These are phyloP conservation scores for Raphicerus campestris DNA, from an alignment of 2,113 vertebrate species.

Conservation along the genomic window DNA sequence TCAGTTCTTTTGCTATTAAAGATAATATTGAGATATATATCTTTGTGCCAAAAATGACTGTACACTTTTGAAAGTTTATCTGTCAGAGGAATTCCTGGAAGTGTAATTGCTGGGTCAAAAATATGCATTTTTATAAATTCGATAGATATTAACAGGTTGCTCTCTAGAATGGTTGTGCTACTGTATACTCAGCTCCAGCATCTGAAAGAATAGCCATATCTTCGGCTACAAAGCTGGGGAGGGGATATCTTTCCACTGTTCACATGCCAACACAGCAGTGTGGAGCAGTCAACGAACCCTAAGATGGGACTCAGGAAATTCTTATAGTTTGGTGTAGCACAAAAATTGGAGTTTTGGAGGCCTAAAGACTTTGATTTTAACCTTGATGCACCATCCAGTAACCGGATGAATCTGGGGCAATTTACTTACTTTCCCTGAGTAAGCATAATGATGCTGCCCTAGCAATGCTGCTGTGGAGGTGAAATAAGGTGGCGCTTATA, in stretches of 20 bases:
- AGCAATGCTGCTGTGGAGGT: not conserved
- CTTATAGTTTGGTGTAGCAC: not conserved
- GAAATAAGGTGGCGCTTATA: not conserved
- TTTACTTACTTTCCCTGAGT: not conserved
- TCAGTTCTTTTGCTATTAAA: not conserved
- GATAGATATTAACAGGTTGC: not conserved
- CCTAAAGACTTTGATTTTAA: not conserved
- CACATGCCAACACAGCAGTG: not conserved
- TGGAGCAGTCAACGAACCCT: accelerated
- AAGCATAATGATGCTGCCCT: not conserved
- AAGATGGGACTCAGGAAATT: not conserved
- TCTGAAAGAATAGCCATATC: not conserved
- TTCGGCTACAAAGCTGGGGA: not conserved
- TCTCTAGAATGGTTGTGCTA: not conserved
- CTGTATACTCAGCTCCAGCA: not conserved
- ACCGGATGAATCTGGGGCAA: not conserved
- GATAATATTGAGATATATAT: not conserved
- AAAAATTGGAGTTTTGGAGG: not conserved
- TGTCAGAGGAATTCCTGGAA: not conserved
- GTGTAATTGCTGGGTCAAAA: not conserved
- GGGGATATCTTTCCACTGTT: not conserved
- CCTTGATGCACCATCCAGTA: not conserved
- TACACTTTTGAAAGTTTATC: not conserved
- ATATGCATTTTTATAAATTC: not conserved
- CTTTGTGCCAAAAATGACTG: not conserved